A percentile compares a stretch with the other conserved stretches of the same genome.
Conservation (phyloP, 2,113 vertebrate genomes). For the Promerops cafer region DNA sequence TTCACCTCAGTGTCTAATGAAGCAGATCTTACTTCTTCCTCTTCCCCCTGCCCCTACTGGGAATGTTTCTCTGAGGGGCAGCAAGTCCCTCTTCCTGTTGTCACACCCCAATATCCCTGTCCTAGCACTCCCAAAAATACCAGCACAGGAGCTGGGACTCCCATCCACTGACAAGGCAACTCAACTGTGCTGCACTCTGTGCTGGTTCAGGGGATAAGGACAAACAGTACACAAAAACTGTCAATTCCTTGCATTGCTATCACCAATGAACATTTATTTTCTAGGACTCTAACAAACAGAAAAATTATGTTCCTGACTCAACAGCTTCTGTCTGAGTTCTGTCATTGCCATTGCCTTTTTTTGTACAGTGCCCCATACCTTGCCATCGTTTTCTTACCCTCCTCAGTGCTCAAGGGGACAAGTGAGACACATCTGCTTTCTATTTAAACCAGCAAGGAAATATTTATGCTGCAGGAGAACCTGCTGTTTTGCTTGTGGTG, state of each 20-base stretch:
- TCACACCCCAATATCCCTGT: background rate
- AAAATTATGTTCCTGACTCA: background rate
- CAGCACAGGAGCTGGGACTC: background rate
- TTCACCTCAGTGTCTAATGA: background rate
- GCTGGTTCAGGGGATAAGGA: background rate
- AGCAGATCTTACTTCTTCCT: background rate
- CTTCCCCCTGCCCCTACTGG: background rate
- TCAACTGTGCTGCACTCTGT: background rate
- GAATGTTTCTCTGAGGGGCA: background rate
- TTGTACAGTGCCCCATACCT: background rate
- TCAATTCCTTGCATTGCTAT: background rate
- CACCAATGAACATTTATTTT: background rate
- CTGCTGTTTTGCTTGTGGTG: background rate
- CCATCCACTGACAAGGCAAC: background rate
- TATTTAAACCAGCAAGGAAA: background rate
- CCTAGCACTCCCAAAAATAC: background rate
- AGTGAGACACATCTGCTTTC: background rate
- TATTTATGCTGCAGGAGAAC: background rate
- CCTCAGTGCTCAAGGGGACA: background rate
- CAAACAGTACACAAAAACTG: background rate
- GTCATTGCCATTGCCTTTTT: background rate
- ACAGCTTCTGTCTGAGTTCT: background rate
- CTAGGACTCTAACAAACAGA: background rate
- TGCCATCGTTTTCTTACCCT: background rate
- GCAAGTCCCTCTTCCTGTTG: background rate